Conservation (phyloP, 2,797 vertebrate genomes). For the Apogon talboti region DNA sequence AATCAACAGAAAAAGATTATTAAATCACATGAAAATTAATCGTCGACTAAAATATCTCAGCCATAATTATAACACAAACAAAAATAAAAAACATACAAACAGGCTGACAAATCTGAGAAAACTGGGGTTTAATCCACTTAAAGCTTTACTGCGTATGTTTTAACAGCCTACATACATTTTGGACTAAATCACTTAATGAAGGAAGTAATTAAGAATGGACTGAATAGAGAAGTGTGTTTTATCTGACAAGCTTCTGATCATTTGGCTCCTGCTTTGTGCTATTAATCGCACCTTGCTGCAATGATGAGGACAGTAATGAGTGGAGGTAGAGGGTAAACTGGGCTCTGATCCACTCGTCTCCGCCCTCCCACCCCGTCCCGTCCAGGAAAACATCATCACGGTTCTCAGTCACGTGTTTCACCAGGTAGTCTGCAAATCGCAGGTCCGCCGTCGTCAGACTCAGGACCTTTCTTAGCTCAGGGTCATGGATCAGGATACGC, state of each 20-base stretch:
- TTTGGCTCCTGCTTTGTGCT: too few species aligned
- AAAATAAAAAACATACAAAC: too few species aligned
- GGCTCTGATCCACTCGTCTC: constrained; percentile 97
- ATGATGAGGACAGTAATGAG: constrained; percentile 89
- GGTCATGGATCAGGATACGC: constrained; percentile 91
- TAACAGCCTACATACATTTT: neutral
- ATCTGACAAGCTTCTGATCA: too few species aligned
- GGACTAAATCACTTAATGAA: neutral
- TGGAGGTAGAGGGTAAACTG: constrained; percentile 95
- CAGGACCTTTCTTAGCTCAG: constrained; percentile 90
- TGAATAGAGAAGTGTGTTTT: neutral
- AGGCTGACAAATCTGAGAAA: neutral
- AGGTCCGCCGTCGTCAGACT: constrained; percentile 94
- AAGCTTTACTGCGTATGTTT: neutral
- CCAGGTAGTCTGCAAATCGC: constrained; percentile 93
- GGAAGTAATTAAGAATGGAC: neutral
- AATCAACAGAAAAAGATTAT: too few species aligned
- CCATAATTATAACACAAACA: too few species aligned
- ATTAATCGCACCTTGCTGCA: constrained; percentile 86
- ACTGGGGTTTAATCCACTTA: constrained; percentile 8
- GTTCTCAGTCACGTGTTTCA: constrained; percentile 96
- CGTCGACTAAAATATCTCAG: too few species aligned
- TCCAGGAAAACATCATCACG: constrained; percentile 96
- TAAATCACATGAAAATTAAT: too few species aligned
- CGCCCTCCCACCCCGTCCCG: constrained; percentile 98